A percentile compares a stretch with the other conserved stretches of the same genome.
phyloP scores from a whole-genome alignment of 2,888 invertebrate species.

The Tachina lurida region DNA sequence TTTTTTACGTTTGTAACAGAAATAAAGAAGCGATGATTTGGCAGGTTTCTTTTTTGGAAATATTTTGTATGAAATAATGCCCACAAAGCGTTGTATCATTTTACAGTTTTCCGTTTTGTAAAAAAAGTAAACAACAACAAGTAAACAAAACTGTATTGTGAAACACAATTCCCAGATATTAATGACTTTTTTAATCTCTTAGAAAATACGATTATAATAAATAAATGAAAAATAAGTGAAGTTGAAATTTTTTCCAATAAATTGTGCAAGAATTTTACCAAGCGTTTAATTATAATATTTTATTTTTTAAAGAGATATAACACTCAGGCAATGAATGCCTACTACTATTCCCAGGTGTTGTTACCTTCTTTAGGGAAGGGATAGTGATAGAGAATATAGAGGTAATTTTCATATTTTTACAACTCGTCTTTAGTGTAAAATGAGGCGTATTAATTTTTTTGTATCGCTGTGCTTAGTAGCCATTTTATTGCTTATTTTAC shows the following conservation, averaged over 20 bases:
- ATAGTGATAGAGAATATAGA: too few relatives aligned
- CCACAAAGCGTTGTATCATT: slow-evolving; percentile 43
- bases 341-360: too few relatives aligned
- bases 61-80: slow-evolving; percentile 30
- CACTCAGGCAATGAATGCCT: too few relatives aligned
- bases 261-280: slow-evolving; percentile 1
- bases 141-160: slow-evolving; percentile 18
- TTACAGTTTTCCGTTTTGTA: slow-evolving; percentile 1
- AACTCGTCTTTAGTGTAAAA: too few relatives aligned
- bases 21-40: slow-evolving; percentile 57
- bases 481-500: too few relatives aligned
- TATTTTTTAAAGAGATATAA: too few relatives aligned
- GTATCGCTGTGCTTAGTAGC: too few relatives aligned
- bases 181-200: slow-evolving; percentile 49
- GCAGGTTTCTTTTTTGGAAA: slow-evolving; percentile 36
- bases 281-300: too few relatives aligned
- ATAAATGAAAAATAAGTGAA: slow-evolving; percentile 51
- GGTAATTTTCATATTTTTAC: too few relatives aligned
- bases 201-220: slow-evolving; percentile 1
- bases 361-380: too few relatives aligned
- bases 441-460: too few relatives aligned
- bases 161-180: slow-evolving; percentile 16
- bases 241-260: slow-evolving; percentile 45
- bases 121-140: not conserved
- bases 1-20: slow-evolving; percentile 16